Evolutionary conservation across 2,888 invertebrate genomes (phyloP).

Genomic region (Rhagophthalmus giganteus): DNA sequence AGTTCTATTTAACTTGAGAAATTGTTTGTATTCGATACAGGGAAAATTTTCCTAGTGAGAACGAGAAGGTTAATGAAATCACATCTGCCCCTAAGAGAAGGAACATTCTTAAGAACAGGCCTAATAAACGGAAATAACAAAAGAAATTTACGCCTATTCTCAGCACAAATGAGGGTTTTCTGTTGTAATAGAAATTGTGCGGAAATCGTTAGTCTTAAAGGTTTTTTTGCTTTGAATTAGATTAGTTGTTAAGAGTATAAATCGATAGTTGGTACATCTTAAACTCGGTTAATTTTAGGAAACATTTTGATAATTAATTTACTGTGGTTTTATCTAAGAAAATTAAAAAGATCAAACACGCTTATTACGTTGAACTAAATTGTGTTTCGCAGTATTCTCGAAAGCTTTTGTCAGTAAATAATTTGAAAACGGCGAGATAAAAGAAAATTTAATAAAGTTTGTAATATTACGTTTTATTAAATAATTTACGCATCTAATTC

Average conservation of each 20-base stretch:
- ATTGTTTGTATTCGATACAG: slow-evolving; percentile 21
- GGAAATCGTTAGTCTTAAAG: slow-evolving; percentile 27
- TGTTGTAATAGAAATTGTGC: slow-evolving; percentile 32
- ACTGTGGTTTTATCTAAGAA: too few relatives aligned
- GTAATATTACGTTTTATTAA: too few relatives aligned
- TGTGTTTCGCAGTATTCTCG: too few relatives aligned
- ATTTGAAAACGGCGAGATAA: too few relatives aligned
- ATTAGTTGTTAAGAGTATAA: slow-evolving; percentile 22
- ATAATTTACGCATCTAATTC: too few relatives aligned
- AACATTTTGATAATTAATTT: too few relatives aligned
- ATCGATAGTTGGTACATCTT: too few relatives aligned
- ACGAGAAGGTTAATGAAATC: slow-evolving; percentile 30
- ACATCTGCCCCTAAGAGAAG: slow-evolving; percentile 30
- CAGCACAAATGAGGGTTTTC: slow-evolving; percentile 30
- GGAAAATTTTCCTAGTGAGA: slow-evolving; percentile 18
- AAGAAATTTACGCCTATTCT: slow-evolving; percentile 32
- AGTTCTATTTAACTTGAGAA: slow-evolving; percentile 19
- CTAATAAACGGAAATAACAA: slow-evolving; percentile 33
- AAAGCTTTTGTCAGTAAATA: too few relatives aligned
- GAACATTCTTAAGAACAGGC: slow-evolving; percentile 29
- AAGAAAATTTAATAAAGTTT: too few relatives aligned
- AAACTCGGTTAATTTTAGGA: too few relatives aligned
- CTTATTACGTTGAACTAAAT: too few relatives aligned
- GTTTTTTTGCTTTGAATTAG: slow-evolving; percentile 28
- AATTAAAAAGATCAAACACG: too few relatives aligned